phyloP scores from a whole-genome alignment of 2,888 invertebrate species.

The Oligia latruncula region DNA sequence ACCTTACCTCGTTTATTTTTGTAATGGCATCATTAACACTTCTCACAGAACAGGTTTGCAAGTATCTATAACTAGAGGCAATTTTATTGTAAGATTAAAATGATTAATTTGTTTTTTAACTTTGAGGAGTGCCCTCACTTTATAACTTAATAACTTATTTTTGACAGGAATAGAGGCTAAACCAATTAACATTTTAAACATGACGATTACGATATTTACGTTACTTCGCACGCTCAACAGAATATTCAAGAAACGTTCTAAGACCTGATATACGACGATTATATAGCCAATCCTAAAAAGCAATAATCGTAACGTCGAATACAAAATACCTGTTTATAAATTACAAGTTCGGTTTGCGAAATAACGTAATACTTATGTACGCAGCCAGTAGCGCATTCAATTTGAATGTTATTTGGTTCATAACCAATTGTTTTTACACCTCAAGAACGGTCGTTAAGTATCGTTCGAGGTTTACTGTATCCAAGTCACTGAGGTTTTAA shows the following conservation, averaged over 20 bases:
- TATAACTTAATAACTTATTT: not conserved
- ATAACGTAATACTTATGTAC: conserved; percentile 45
- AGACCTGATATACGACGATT: conserved; percentile 49
- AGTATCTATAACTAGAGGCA: conserved; percentile 1
- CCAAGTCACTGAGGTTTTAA: conserved; percentile 7
- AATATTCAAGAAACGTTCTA: conserved; percentile 52
- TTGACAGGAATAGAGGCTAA: not conserved
- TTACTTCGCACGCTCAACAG: conserved; percentile 5
- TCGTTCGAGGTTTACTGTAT: conserved; percentile 49
- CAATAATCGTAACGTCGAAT: conserved; percentile 65
- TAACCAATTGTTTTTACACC: conserved; percentile 50
- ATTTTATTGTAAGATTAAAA: conserved; percentile 9
- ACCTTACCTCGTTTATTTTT: conserved; percentile 18
- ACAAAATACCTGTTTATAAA: conserved; percentile 66
- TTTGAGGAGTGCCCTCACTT: not conserved
- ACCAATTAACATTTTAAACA: conserved; percentile 26
- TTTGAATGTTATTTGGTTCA: conserved; percentile 60
- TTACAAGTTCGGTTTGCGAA: conserved; percentile 67
- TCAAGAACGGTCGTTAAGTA: conserved; percentile 48
- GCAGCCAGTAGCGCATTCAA: conserved; percentile 47
- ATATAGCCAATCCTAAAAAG: conserved; percentile 59
- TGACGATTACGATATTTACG: conserved; percentile 7
- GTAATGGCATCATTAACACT: conserved; percentile 38
- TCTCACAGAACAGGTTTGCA: conserved; percentile 24
- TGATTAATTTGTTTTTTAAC: conserved; percentile 19